Conservation (phyloP, 2,113 vertebrate genomes). For the Odontophorus gujanensis region DNA sequence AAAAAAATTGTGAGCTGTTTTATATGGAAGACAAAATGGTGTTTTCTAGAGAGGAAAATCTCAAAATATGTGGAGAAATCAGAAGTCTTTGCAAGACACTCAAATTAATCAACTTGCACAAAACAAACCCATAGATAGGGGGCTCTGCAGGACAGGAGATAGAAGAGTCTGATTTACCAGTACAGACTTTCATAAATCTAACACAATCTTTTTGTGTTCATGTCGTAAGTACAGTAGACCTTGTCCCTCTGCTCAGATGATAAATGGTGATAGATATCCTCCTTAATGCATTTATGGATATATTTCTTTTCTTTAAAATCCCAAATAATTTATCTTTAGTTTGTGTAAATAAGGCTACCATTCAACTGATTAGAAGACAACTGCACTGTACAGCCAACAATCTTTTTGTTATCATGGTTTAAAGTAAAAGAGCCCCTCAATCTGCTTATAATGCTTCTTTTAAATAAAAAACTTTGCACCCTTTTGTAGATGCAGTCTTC, state of each 20-base stretch:
- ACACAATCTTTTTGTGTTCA: neutral
- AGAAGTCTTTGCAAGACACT: neutral
- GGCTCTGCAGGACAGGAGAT: constrained; percentile 64
- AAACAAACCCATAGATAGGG: constrained; percentile 45
- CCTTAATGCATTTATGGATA: constrained; percentile 55
- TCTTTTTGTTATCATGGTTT: neutral
- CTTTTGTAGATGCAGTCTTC: constrained; percentile 27
- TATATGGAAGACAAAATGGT: neutral
- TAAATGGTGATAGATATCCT: constrained; percentile 54
- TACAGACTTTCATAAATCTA: constrained; percentile 46
- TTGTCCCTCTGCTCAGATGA: constrained; percentile 57
- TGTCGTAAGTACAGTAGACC: constrained; percentile 42
- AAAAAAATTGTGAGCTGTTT: neutral
- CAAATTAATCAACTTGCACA: neutral
- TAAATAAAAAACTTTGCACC: constrained; percentile 48
- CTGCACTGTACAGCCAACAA: neutral
- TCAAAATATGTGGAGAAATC: neutral
- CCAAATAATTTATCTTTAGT: constrained; percentile 38
- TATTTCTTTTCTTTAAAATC: constrained; percentile 17
- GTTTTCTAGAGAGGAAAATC: neutral
- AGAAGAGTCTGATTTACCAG: constrained; percentile 5
- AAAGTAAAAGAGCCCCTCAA: neutral
- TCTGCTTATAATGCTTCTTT: constrained; percentile 32
- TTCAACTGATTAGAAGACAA: constrained; percentile 26
- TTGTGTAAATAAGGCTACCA: constrained; percentile 50